These are phyloP conservation scores for Bubalus kerabau DNA, from an alignment of 2,113 vertebrate species.

Conservation along the genomic window DNA sequence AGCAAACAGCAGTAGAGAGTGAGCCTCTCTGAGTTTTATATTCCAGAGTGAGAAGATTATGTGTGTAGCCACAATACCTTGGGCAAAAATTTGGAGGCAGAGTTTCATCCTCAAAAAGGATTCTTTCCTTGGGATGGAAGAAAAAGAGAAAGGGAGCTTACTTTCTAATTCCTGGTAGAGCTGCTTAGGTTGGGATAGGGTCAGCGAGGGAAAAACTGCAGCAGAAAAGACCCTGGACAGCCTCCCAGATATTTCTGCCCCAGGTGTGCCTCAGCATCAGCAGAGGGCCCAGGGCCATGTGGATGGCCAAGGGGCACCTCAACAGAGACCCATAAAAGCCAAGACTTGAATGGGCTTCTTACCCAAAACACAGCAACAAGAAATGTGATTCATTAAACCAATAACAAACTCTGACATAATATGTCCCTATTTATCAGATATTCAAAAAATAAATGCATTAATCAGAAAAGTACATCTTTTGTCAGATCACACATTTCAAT, in stretches of 20 bases:
- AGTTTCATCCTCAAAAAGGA: background rate
- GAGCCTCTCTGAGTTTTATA: background rate
- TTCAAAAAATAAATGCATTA: slow-evolving; percentile 7
- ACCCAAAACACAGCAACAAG: background rate
- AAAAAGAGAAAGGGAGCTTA: background rate
- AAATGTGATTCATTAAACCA: background rate
- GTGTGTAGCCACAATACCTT: background rate
- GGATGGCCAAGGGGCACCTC: background rate
- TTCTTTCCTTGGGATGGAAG: background rate
- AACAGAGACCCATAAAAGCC: background rate
- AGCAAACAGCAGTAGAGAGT: background rate
- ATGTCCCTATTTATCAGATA: background rate
- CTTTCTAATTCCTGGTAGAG: background rate
- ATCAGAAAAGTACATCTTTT: background rate
- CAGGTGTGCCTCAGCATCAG: background rate
- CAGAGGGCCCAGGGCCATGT: background rate
- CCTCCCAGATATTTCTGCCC: background rate
- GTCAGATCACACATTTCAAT: background rate
- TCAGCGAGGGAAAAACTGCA: background rate
- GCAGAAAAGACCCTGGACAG: background rate
- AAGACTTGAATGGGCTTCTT: background rate
- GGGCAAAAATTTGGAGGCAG: background rate
- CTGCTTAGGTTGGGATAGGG: background rate
- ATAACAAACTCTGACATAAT: background rate
- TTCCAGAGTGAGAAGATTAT: background rate